A percentile compares a stretch with the other conserved stretches of the same genome.
phyloP scores from a whole-genome alignment of 2,797 vertebrate genomes.

The Spinibarbus caldwelli region DNA sequence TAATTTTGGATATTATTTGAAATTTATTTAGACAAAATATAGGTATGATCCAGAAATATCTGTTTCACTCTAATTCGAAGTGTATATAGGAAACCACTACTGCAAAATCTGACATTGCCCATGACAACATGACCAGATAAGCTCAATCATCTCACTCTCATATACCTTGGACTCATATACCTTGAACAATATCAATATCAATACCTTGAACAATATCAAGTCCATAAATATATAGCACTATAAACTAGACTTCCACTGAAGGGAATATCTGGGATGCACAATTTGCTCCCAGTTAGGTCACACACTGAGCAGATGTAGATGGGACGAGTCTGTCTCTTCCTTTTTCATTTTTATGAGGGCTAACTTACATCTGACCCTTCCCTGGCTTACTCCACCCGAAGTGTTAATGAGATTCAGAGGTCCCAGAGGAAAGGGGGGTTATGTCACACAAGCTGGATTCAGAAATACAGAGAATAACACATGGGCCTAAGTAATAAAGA shows the following conservation, averaged over 20 bases:
- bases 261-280: conserved; percentile 32
- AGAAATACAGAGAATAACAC: conserved; percentile 58
- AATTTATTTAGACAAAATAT: too few species aligned
- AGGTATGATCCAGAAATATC: not conserved
- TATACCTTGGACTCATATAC: not conserved
- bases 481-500: conserved; percentile 34
- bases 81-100: not conserved
- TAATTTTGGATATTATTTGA: too few species aligned
- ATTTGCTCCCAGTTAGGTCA: conserved; percentile 22
- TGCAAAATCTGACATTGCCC: conserved; percentile 9
- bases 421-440: conserved; percentile 51
- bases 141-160: not conserved
- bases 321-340: conserved; percentile 47
- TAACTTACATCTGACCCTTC: conserved; percentile 43
- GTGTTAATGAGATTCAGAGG: conserved; percentile 69
- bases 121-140: not conserved
- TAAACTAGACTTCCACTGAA: conserved; percentile 14
- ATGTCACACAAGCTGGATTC: conserved; percentile 58
- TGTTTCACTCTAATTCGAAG: not conserved
- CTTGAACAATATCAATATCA: not conserved
- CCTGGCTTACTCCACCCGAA: conserved; percentile 26
- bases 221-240: not conserved
- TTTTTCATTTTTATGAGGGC: conserved; percentile 47
- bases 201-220: conserved; percentile 3
- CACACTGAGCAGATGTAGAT: conserved; percentile 59